phyloP scores from a whole-genome alignment of 2,113 vertebrate genomes.

The Rhea americana region DNA sequence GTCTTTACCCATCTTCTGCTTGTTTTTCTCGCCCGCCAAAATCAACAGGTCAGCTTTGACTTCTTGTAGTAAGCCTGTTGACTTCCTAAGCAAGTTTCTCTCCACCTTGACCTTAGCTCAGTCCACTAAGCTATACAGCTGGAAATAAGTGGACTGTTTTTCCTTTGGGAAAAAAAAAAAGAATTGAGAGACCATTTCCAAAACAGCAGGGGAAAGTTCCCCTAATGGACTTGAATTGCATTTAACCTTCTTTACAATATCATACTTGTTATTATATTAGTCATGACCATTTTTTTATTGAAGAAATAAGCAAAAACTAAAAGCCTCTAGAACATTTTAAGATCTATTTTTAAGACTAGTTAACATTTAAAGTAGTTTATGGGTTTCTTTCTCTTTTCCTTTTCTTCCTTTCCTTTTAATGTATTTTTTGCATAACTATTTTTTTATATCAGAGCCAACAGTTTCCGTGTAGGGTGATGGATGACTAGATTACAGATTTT shows the following conservation, averaged over 20 bases:
- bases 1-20: background rate
- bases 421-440: background rate
- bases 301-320: constrained; percentile 1
- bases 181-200: background rate
- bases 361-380: background rate
- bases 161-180: background rate
- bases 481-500: background rate
- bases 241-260: constrained; percentile 28
- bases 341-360: constrained; percentile 28
- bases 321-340: background rate
- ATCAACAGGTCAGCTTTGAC: background rate
- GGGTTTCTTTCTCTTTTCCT: background rate
- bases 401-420: background rate
- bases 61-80: background rate
- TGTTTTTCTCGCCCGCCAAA: background rate
- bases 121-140: background rate
- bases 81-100: background rate
- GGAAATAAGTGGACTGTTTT: background rate
- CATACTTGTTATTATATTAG: background rate
- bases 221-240: constrained; percentile 21
- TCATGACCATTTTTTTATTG: constrained; percentile 29
- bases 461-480: background rate
- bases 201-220: constrained; percentile 2
- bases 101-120: background rate
- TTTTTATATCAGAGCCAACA: background rate